These are phyloP conservation scores for Okapia johnstoni DNA, from an alignment of 2,113 vertebrate species.

Conservation along the genomic window DNA sequence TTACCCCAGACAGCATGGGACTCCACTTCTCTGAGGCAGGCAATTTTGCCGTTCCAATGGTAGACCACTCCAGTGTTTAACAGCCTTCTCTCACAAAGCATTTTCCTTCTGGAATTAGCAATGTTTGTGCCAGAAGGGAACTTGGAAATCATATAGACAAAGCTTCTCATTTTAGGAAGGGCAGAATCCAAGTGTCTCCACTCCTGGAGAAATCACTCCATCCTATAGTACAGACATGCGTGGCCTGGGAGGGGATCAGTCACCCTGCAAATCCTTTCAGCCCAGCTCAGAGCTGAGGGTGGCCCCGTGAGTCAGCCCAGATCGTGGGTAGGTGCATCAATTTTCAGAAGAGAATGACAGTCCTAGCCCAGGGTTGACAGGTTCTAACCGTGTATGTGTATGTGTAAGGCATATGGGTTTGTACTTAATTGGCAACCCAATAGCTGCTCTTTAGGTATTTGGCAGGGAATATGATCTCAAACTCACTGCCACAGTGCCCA, in stretches of 20 bases:
- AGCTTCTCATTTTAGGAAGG: neutral
- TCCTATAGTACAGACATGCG: neutral
- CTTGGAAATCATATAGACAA: neutral
- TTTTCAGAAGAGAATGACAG: constrained; percentile 34
- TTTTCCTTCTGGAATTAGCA: constrained; percentile 49
- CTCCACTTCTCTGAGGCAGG: constrained; percentile 5
- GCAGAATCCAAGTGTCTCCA: neutral
- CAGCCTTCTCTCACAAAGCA: neutral
- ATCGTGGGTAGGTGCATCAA: neutral
- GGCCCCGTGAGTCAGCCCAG: neutral
- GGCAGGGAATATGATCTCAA: constrained; percentile 20
- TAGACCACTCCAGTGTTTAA: constrained; percentile 23
- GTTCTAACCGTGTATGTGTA: neutral
- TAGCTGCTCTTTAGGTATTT: constrained; percentile 10
- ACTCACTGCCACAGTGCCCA: constrained; percentile 2
- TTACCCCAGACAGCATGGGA: constrained; percentile 50
- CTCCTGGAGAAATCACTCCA: neutral
- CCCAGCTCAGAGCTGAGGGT: neutral
- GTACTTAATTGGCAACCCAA: constrained; percentile 29
- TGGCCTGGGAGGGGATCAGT: neutral
- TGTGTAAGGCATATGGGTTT: constrained; percentile 8
- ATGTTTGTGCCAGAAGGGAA: neutral
- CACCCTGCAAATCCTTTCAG: neutral
- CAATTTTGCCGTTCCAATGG: neutral
- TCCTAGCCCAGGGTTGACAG: neutral